Conservation (phyloP, 2,113 vertebrate species). For the Gallinago paraguaiae region DNA sequence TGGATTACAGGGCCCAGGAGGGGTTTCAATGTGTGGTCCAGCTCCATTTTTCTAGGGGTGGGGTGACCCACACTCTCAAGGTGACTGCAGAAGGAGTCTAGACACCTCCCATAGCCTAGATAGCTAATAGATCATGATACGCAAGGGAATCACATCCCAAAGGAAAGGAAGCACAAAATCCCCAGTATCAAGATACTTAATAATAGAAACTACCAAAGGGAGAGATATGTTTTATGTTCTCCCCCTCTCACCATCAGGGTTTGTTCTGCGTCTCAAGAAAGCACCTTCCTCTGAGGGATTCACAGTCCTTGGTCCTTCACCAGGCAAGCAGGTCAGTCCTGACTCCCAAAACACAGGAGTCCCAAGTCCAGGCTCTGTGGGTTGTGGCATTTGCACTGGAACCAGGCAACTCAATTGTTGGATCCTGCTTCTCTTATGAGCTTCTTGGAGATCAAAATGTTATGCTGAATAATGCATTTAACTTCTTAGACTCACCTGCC, state of each 20-base stretch:
- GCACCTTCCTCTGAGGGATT: not conserved
- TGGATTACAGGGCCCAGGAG: not conserved
- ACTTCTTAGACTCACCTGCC: slow-evolving; percentile 78
- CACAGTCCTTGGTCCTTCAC: not conserved
- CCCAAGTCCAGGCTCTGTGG: not conserved
- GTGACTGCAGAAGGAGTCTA: not conserved
- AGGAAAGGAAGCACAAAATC: not conserved
- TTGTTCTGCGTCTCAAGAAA: not conserved
- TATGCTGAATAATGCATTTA: not conserved
- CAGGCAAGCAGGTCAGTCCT: not conserved
- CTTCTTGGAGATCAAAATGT: not conserved
- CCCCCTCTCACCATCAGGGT: not conserved
- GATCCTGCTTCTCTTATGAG: not conserved
- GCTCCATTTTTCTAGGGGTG: not conserved
- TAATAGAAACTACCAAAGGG: not conserved
- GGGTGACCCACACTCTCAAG: not conserved
- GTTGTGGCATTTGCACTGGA: not conserved
- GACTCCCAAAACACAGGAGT: not conserved
- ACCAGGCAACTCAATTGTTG: not conserved
- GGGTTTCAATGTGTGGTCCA: not conserved
- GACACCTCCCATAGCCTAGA: not conserved
- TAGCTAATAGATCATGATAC: not conserved
- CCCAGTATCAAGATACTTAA: not conserved
- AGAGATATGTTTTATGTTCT: not conserved
- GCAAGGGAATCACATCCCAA: not conserved